A percentile compares a stretch with the other conserved stretches of the same genome.
These are phyloP conservation scores for Cydia splendana DNA, from an alignment of 1,140 invertebrate species.

Conservation along the genomic window DNA sequence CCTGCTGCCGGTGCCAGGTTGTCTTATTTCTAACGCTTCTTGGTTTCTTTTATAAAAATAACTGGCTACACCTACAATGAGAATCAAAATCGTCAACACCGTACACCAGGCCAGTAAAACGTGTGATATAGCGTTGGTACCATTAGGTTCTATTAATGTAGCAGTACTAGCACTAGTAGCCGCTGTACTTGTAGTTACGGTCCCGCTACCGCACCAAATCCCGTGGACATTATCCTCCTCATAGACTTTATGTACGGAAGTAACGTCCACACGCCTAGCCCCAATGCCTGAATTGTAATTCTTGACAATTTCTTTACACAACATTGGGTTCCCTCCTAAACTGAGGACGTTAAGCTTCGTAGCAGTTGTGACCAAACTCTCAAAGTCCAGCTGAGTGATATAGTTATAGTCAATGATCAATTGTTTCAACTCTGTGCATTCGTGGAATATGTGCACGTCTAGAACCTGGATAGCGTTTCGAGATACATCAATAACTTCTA, in stretches of 20 bases:
- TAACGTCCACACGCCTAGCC: slow-evolving; percentile 50
- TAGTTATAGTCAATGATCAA: slow-evolving; percentile 64
- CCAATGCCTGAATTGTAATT: slow-evolving; percentile 42
- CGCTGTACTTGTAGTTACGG: slow-evolving; percentile 25
- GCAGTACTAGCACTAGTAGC: slow-evolving; percentile 25
- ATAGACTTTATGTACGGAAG: slow-evolving; percentile 62
- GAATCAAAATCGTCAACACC: slow-evolving; percentile 42
- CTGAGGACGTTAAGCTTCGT: slow-evolving; percentile 57
- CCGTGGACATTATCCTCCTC: slow-evolving; percentile 70
- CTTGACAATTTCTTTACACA: slow-evolving; percentile 62
- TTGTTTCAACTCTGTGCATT: slow-evolving; percentile 55
- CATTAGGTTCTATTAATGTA: neutral
- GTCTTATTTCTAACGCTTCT: neutral
- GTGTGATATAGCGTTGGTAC: slow-evolving; percentile 25
- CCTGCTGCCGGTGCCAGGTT: neutral
- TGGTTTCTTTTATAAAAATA: slow-evolving; percentile 37
- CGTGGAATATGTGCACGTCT: slow-evolving; percentile 63
- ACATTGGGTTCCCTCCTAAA: slow-evolving; percentile 64
- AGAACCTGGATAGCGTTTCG: slow-evolving; percentile 53
- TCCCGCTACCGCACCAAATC: slow-evolving; percentile 59
- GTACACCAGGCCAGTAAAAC: slow-evolving; percentile 41
- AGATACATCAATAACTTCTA: slow-evolving; percentile 61
- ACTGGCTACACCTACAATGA: slow-evolving; percentile 33
- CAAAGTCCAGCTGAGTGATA: slow-evolving; percentile 56
- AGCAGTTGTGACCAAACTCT: slow-evolving; percentile 48